phyloP scores from a whole-genome alignment of 2,888 invertebrate genomes.

The Ganaspis brasiliensis region DNA sequence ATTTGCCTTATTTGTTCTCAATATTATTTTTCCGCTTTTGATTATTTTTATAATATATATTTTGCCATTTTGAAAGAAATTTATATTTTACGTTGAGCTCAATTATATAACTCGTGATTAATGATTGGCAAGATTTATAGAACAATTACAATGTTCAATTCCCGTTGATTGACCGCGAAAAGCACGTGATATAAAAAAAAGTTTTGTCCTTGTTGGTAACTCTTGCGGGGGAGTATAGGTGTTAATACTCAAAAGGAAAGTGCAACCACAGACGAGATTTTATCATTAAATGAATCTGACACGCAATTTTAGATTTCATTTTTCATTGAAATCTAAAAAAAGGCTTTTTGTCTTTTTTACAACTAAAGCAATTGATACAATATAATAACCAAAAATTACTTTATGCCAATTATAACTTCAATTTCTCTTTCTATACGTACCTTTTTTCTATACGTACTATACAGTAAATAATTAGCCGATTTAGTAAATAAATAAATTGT shows the following conservation, averaged over 20 bases:
- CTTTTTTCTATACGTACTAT: too few species aligned
- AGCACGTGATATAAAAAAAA: slow-evolving; percentile 29
- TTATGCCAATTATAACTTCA: slow-evolving; percentile 2
- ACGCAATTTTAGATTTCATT: slow-evolving; percentile 32
- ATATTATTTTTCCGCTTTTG: too few species aligned
- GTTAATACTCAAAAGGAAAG: slow-evolving; percentile 38
- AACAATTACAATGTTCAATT: slow-evolving; percentile 25
- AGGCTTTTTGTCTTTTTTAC: background rate
- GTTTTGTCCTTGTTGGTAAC: slow-evolving; percentile 24
- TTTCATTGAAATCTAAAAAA: slow-evolving; percentile 20
- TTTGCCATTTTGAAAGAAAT: too few species aligned
- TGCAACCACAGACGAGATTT: slow-evolving; percentile 37
- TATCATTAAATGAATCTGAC: slow-evolving; percentile 40
- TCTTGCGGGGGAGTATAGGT: slow-evolving; percentile 39
- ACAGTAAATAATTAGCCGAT: too few species aligned
- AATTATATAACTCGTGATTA: background rate
- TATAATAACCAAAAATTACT: slow-evolving; percentile 17
- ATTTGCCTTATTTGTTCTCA: too few species aligned
- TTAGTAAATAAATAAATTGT: too few species aligned
- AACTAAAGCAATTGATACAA: background rate
- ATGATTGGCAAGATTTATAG: slow-evolving; percentile 1
- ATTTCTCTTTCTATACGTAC: background rate
- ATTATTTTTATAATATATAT: background rate
- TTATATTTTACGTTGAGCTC: too few species aligned
- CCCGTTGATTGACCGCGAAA: slow-evolving; percentile 23